Evolutionary conservation across 2,797 vertebrate genomes (phyloP).

Genomic region (Poecilia gillii): DNA sequence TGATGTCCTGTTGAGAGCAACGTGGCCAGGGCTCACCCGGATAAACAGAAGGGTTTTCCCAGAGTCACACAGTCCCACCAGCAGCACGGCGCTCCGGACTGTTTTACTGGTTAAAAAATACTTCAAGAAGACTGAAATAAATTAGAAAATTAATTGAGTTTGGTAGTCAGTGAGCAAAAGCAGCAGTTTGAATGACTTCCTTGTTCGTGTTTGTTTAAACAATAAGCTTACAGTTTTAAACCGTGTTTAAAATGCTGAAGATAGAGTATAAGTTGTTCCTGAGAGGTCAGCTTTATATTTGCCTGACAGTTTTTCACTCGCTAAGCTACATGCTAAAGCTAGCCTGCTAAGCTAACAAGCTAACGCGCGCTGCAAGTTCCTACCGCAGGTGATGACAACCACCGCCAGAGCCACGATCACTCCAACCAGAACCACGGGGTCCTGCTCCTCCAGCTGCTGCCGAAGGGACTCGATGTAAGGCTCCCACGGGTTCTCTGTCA

Average conservation of each 20-base stretch:
- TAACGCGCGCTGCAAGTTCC: constrained; percentile 60
- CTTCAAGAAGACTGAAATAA: constrained; percentile 85
- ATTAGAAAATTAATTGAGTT: background rate
- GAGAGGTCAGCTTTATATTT: background rate
- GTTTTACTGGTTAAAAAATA: constrained; percentile 86
- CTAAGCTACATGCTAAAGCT: constrained; percentile 6
- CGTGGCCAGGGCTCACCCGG: constrained; percentile 78
- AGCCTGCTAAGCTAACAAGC: constrained; percentile 22
- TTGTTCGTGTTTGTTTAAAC: background rate
- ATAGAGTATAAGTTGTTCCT: too few relatives aligned
- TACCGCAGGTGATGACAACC: constrained; percentile 85
- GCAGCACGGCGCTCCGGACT: constrained; percentile 85
- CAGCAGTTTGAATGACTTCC: background rate
- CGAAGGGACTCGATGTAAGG: constrained; percentile 78
- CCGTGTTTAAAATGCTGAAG: fast-evolving
- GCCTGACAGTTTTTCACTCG: background rate
- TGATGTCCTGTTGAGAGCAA: background rate
- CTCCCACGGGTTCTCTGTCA: constrained; percentile 69
- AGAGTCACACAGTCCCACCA: constrained; percentile 92
- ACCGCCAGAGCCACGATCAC: constrained; percentile 80
- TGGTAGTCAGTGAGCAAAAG: background rate
- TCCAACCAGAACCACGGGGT: constrained; percentile 79
- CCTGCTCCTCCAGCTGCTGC: constrained; percentile 79
- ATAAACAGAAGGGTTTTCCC: constrained; percentile 94
- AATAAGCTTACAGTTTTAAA: fast-evolving